Evolutionary conservation across 2,113 vertebrate genomes (phyloP).

Genomic region (Hiodon tergisus): DNA sequence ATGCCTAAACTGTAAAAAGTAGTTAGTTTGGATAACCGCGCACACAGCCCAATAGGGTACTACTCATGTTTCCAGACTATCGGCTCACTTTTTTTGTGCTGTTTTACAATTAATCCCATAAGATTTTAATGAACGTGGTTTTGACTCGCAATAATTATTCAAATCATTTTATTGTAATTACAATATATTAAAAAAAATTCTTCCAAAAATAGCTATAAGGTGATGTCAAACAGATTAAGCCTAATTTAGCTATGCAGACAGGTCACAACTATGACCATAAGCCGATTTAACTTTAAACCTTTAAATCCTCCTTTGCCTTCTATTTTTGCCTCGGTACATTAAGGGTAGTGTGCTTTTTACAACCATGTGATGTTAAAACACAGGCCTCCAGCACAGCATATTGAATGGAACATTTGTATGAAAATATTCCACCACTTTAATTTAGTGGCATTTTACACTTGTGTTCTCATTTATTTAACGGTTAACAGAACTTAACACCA

Average conservation of each 20-base stretch:
- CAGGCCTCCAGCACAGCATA: not conserved
- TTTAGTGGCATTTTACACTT: too few relatives aligned
- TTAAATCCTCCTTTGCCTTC: slow-evolving; percentile 58
- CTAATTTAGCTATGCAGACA: slow-evolving; percentile 26
- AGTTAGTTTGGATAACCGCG: too few relatives aligned
- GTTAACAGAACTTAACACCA: too few relatives aligned
- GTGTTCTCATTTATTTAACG: too few relatives aligned
- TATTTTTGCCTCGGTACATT: slow-evolving; percentile 47
- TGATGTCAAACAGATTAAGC: not conserved
- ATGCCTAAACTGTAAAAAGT: not conserved
- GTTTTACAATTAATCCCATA: not conserved
- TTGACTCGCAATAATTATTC: too few relatives aligned
- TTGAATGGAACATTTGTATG: too few relatives aligned
- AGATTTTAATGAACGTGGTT: too few relatives aligned
- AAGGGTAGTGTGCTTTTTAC: slow-evolving; percentile 28
- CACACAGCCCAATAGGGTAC: too few relatives aligned
- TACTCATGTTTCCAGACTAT: not conserved
- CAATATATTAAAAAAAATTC: not conserved
- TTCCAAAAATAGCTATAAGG: not conserved
- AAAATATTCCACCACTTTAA: too few relatives aligned
- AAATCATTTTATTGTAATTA: too few relatives aligned
- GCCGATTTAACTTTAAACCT: slow-evolving; percentile 54
- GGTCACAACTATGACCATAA: slow-evolving; percentile 41
- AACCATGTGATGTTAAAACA: not conserved
- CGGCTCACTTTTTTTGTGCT: not conserved